These are phyloP conservation scores for Apostichopus californicus DNA, from an alignment of 35 echinoderm and acorn worm genomes.

Conservation along the genomic window DNA sequence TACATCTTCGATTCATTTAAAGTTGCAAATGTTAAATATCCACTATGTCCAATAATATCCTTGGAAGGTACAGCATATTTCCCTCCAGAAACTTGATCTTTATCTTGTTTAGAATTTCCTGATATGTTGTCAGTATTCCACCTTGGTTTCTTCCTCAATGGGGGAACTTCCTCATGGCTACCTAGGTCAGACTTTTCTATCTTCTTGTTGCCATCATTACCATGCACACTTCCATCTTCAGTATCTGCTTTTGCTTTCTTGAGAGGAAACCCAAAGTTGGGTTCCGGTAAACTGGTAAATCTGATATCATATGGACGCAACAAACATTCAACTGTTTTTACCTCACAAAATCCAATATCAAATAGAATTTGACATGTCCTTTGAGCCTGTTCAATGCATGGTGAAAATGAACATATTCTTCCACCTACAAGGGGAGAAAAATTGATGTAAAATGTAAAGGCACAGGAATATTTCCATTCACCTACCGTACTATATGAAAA, in stretches of 20 bases:
- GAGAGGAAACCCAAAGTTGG: constrained; percentile 63
- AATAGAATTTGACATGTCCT: constrained; percentile 67
- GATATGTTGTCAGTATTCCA: background rate
- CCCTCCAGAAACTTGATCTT: background rate
- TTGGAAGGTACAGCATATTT: constrained; percentile 72
- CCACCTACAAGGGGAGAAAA: constrained; percentile 65
- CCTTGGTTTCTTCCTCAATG: constrained; percentile 22
- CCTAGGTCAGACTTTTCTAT: background rate
- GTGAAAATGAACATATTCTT: constrained; percentile 95
- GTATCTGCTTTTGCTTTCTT: constrained; percentile 17
- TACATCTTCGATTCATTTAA: constrained; percentile 44
- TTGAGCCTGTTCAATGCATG: constrained; percentile 99
- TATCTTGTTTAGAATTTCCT: constrained; percentile 26
- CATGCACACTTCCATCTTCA: background rate
- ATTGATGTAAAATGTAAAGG: background rate
- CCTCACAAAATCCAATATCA: constrained; percentile 71
- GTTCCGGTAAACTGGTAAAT: constrained; percentile 61
- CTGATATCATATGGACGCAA: constrained; percentile 71
- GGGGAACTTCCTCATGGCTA: background rate
- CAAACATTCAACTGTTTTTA: constrained; percentile 85
- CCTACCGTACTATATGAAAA: too few relatives aligned
- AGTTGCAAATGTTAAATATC: constrained; percentile 89
- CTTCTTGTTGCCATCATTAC: background rate
- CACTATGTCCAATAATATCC: constrained; percentile 85
- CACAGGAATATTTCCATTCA: background rate